Evolutionary conservation across 1,140 invertebrate species (phyloP).

Genomic region (Drosophila sturtevanti): DNA sequence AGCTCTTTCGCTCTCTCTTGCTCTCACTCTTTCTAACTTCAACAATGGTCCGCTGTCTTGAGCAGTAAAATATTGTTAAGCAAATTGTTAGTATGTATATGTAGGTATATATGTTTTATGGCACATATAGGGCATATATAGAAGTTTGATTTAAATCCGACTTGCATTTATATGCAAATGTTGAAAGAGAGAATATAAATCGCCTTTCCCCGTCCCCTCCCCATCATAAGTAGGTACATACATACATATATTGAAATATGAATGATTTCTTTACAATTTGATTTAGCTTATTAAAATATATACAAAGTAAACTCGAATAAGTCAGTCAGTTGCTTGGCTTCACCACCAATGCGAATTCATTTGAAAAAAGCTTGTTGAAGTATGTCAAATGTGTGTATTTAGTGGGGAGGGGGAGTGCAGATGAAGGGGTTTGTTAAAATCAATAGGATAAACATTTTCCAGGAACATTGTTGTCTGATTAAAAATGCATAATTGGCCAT

Average conservation of each 20-base stretch:
- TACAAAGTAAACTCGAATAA: background rate
- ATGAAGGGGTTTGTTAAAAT: conserved; percentile 35
- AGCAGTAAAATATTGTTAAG: conserved; percentile 49
- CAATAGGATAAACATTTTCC: conserved; percentile 61
- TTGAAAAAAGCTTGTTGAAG: conserved; percentile 12
- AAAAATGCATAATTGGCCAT: conserved; percentile 69
- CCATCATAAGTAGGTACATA: too few species aligned
- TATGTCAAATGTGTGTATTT: conserved; percentile 51
- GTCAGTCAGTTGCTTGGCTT: conserved; percentile 10
- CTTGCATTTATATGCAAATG: conserved; percentile 58
- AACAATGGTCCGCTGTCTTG: conserved; percentile 37
- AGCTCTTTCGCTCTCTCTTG: too few species aligned
- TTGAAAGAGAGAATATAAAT: conserved; percentile 8
- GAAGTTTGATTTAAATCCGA: conserved; percentile 43
- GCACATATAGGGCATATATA: conserved; percentile 26
- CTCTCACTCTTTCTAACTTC: background rate
- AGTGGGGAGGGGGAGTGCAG: background rate
- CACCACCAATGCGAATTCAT: background rate
- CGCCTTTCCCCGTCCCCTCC: too few species aligned
- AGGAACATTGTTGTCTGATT: conserved; percentile 56
- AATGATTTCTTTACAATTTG: conserved; percentile 49
- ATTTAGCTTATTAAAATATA: conserved; percentile 54
- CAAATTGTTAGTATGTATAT: conserved; percentile 17
- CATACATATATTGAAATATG: conserved; percentile 24
- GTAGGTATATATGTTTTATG: conserved; percentile 5